A percentile compares a stretch with the other conserved stretches of the same genome.
Conservation (phyloP, 2,113 vertebrate genomes). For the Carassius auratus region DNA sequence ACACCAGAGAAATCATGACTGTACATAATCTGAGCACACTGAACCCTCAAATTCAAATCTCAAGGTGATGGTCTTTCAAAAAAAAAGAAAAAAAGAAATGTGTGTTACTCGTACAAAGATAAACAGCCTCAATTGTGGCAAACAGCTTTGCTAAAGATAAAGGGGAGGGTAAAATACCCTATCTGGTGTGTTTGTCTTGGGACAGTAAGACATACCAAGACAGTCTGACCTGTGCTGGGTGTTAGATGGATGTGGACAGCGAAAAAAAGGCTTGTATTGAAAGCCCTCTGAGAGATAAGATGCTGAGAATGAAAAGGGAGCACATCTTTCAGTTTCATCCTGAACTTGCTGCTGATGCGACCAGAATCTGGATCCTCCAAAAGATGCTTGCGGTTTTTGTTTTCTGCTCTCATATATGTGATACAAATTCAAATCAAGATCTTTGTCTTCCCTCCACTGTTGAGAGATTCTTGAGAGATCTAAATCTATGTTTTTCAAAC, state of each 20-base stretch:
- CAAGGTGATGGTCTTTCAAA: background rate
- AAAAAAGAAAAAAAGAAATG: background rate
- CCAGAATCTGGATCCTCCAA: constrained; percentile 35
- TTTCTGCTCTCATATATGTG: constrained; percentile 25
- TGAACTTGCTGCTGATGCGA: constrained; percentile 48
- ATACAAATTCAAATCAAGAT: constrained; percentile 50
- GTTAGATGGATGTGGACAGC: constrained; percentile 51
- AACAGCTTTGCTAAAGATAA: constrained; percentile 5
- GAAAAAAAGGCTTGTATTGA: constrained; percentile 57
- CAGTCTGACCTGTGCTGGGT: constrained; percentile 47
- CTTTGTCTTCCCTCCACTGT: constrained; percentile 39
- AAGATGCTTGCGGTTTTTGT: constrained; percentile 14
- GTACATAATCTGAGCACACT: constrained; percentile 6
- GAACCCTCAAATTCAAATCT: background rate
- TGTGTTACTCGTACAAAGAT: background rate
- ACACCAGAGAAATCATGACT: constrained; percentile 4
- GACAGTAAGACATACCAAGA: constrained; percentile 65
- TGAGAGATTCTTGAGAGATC: constrained; percentile 56
- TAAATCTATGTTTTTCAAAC: constrained; percentile 21
- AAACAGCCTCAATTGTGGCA: background rate
- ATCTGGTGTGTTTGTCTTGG: constrained; percentile 40
- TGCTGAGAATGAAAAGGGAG: constrained; percentile 26
- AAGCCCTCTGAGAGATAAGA: constrained; percentile 44
- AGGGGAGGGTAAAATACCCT: background rate
- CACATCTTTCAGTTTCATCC: constrained; percentile 26